Percentiles rank a stretch among this genome's conserved stretches.
Evolutionary conservation across 2,797 vertebrate genomes (phyloP).

Genomic region (Cyprinella venusta): DNA sequence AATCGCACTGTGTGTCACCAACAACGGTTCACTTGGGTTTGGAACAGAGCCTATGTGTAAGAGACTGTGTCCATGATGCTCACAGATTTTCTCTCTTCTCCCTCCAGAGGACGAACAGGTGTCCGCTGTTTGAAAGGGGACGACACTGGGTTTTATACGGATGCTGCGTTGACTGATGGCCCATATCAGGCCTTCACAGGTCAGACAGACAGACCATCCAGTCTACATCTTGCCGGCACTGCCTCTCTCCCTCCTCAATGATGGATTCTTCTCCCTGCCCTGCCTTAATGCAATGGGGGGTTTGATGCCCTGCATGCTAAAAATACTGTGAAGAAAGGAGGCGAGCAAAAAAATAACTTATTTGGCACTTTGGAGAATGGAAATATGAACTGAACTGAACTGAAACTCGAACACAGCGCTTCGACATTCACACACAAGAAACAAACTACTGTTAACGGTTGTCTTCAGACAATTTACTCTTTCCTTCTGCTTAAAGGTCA

Average conservation of each 20-base stretch:
- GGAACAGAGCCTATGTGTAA: slow-evolving; percentile 16
- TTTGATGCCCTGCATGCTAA: slow-evolving; percentile 90
- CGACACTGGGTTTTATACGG: slow-evolving; percentile 47
- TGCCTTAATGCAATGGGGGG: slow-evolving; percentile 97
- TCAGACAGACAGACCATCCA: slow-evolving; percentile 61
- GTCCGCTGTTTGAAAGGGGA: slow-evolving; percentile 90
- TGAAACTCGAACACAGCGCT: slow-evolving; percentile 59
- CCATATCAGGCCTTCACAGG: slow-evolving; percentile 50
- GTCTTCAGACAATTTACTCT: slow-evolving; percentile 22
- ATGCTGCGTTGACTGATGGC: slow-evolving; percentile 77
- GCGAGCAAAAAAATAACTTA: slow-evolving; percentile 68
- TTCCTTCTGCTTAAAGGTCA: slow-evolving; percentile 23
- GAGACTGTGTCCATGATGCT: not conserved
- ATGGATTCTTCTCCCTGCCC: slow-evolving; percentile 89
- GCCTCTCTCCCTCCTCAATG: slow-evolving; percentile 82
- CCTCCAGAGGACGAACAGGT: slow-evolving; percentile 95
- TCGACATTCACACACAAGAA: slow-evolving; percentile 55
- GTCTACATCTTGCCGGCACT: slow-evolving; percentile 73
- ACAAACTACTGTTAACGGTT: slow-evolving; percentile 47
- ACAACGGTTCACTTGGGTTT: not conserved
- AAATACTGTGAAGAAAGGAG: slow-evolving; percentile 94
- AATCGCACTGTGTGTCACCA: not conserved
- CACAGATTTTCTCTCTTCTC: slow-evolving; percentile 60
- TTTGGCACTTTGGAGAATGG: slow-evolving; percentile 89
- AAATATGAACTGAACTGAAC: slow-evolving; percentile 48